phyloP scores from a whole-genome alignment of 2,113 vertebrate species.

The Serinus canaria region DNA sequence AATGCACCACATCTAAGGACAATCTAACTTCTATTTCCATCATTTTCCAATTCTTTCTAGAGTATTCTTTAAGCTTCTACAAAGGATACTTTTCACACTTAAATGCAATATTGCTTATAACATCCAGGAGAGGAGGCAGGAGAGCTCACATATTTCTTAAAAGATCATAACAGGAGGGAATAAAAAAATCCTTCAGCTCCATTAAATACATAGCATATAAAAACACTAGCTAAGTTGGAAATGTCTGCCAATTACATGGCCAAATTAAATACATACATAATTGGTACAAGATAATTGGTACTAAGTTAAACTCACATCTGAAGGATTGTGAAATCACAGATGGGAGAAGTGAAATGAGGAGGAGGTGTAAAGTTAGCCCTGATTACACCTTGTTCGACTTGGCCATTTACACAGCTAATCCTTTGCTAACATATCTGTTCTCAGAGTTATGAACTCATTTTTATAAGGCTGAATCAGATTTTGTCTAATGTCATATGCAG shows the following conservation, averaged over 20 bases:
- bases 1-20: background rate
- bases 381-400: conserved; percentile 11
- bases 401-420: conserved; percentile 40
- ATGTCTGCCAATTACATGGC: background rate
- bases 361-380: background rate
- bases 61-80: background rate
- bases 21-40: background rate
- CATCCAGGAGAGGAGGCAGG: background rate
- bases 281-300: conserved; percentile 11
- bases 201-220: background rate
- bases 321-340: background rate
- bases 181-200: background rate
- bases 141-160: background rate
- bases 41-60: background rate
- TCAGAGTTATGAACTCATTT: background rate
- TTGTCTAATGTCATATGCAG: background rate
- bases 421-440: background rate
- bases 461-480: background rate
- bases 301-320: background rate
- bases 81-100: background rate
- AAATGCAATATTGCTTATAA: background rate
- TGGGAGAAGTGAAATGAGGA: background rate
- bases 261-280: conserved; percentile 27
- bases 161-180: background rate
- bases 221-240: conserved; percentile 1